Evolutionary conservation across 1,140 invertebrate genomes (phyloP), one percentile per base, ranked within the genome.

Genomic region (Eupeodes corollae): DNA sequence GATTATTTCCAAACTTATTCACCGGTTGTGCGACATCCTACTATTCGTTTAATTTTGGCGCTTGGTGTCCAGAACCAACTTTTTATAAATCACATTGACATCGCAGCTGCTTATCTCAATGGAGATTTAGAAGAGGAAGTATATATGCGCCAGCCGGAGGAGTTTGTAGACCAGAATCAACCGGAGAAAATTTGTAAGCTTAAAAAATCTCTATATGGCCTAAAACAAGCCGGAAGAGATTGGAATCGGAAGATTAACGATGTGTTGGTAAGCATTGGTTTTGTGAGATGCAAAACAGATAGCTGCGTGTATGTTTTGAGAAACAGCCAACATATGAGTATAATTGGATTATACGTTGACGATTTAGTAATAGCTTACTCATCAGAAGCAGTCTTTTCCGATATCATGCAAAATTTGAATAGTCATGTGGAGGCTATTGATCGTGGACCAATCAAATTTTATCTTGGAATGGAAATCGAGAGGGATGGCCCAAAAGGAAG

Each of bases 31-130:
- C 43, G 59, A 18, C 53, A 60, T 40, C 51, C 54, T 15, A 53
- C 71, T 11, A 52, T 74, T 31, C 48, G 69, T 43, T 35, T 61
- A 14, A 30, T 74, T 16, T 48, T 74, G 3, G 52, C 63, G 2
- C 38, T 71, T 49, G 54, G 65, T 49, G 57, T 46, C 38, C 44
- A 56, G 54, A 48, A 51, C 48, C 55, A 54, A 55, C 49, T 67
- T 41, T 32, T 59, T 35, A 48, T 64, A 19, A 38, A 57, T 31
- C 63, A 70, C 15, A 56, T 68, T 47, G 70, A 73, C 52, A 57
- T 64, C 1, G 60, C 58, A 39, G 67, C 65, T 15, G 71, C 71
- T 0, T 75, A 69, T 53, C 57, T 69, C 49, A 61, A 72, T 57
- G 72, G 61, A 11, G 50, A 57, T 38, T 56, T 69, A n/a, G n/a